phyloP scores from a whole-genome alignment of 35 echinoderm and acorn worm species.

The Heliocidaris tuberculata region DNA sequence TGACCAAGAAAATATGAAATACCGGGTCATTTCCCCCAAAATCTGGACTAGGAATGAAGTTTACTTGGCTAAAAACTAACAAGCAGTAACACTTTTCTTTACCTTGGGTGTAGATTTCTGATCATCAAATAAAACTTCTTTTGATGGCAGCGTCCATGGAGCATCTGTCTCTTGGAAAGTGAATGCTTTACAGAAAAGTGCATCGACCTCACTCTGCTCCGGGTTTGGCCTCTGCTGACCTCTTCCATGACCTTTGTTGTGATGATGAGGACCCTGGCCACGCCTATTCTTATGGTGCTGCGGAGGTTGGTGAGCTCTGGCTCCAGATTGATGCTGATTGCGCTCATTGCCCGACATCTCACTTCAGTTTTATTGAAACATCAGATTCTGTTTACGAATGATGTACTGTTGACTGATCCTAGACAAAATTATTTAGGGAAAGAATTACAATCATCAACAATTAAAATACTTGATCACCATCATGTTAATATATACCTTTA shows the following conservation, averaged over 20 bases:
- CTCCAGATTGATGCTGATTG: not conserved
- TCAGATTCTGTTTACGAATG: too few species aligned
- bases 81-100: too few species aligned
- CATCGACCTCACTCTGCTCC: slow-evolving; percentile 12
- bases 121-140: slow-evolving; percentile 15
- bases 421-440: too few species aligned
- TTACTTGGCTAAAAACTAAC: not conserved
- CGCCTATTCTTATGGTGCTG: not conserved
- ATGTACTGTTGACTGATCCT: too few species aligned
- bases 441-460: too few species aligned
- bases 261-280: not conserved
- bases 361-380: too few species aligned
- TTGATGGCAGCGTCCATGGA: slow-evolving; percentile 34
- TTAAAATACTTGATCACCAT: too few species aligned
- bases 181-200: slow-evolving; percentile 51
- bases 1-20: too few species aligned
- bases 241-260: not conserved
- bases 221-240: not conserved
- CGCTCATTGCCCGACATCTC: not conserved
- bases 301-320: not conserved
- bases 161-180: slow-evolving; percentile 16
- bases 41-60: too few species aligned
- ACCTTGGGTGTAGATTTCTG: not conserved
- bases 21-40: too few species aligned
- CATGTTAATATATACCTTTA: too few species aligned